Percentiles rank a stretch among this genome's conserved stretches.
These are phyloP conservation scores for Peromyscus nudipes DNA, from an alignment of 2,797 vertebrate genomes.

Conservation along the genomic window DNA sequence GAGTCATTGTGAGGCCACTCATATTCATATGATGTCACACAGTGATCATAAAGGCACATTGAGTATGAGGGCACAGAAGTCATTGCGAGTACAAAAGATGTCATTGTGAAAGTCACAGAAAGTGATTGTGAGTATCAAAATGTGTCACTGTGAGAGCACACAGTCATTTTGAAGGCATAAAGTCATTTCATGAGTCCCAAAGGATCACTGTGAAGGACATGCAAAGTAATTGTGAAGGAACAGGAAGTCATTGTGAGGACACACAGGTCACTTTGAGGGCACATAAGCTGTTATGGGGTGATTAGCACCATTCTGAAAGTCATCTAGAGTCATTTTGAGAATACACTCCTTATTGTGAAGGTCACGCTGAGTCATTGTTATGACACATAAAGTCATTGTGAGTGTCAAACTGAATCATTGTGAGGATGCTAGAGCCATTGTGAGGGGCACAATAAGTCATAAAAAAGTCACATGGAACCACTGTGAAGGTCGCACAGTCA, in stretches of 20 bases:
- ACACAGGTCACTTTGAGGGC: neutral
- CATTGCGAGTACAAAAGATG: neutral
- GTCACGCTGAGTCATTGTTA: neutral
- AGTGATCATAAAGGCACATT: neutral
- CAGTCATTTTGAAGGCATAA: neutral
- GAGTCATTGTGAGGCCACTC: neutral
- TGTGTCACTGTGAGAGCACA: neutral
- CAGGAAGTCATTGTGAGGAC: neutral
- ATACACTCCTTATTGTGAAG: neutral
- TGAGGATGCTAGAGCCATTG: neutral
- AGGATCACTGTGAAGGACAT: neutral
- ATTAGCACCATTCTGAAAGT: neutral
- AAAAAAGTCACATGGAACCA: too few species aligned
- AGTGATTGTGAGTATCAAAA: neutral
- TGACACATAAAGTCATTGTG: neutral
- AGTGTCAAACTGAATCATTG: neutral
- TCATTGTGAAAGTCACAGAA: neutral
- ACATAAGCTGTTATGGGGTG: neutral
- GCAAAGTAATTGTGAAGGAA: neutral
- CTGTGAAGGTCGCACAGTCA: too few species aligned
- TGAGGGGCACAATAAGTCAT: too few species aligned
- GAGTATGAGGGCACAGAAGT: neutral
- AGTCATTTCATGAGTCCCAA: neutral
- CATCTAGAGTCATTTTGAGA: neutral
- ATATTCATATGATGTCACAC: neutral